These are phyloP conservation scores for Illadopsis cleaveri DNA, from an alignment of 2,113 vertebrate species.

Conservation along the genomic window DNA sequence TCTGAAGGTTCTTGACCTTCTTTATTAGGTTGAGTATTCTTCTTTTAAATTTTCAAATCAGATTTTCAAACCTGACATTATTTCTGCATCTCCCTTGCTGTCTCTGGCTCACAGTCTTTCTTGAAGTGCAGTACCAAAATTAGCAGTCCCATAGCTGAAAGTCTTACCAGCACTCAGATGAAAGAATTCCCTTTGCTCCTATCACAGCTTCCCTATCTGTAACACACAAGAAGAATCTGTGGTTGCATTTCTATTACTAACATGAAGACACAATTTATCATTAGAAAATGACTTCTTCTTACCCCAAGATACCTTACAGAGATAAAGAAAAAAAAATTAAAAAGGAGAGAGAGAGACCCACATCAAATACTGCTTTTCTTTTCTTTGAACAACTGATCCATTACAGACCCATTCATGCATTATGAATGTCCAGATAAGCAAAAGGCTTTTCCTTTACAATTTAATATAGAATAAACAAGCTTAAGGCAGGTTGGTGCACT, in stretches of 20 bases:
- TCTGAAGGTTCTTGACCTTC: not conserved
- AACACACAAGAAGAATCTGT: not conserved
- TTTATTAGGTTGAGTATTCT: not conserved
- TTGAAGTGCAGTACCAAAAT: not conserved
- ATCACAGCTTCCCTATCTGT: not conserved
- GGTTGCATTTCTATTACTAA: not conserved
- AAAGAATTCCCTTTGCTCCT: not conserved
- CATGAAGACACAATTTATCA: not conserved
- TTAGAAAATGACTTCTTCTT: not conserved
- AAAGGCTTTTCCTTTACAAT: not conserved
- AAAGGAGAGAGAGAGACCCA: not conserved
- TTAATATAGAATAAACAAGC: not conserved
- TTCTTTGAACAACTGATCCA: not conserved
- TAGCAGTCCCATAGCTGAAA: not conserved
- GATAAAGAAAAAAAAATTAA: not conserved
- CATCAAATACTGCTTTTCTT: not conserved
- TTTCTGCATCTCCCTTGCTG: not conserved
- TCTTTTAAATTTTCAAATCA: not conserved
- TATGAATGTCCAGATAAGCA: not conserved
- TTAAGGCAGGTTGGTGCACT: not conserved
- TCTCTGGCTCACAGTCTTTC: not conserved
- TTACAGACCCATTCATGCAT: not conserved
- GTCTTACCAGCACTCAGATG: not conserved
- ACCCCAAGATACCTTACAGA: not conserved
- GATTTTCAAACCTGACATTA: not conserved